Evolutionary conservation across 2,113 vertebrate species (phyloP).

Genomic region (Callithrix jacchus): DNA sequence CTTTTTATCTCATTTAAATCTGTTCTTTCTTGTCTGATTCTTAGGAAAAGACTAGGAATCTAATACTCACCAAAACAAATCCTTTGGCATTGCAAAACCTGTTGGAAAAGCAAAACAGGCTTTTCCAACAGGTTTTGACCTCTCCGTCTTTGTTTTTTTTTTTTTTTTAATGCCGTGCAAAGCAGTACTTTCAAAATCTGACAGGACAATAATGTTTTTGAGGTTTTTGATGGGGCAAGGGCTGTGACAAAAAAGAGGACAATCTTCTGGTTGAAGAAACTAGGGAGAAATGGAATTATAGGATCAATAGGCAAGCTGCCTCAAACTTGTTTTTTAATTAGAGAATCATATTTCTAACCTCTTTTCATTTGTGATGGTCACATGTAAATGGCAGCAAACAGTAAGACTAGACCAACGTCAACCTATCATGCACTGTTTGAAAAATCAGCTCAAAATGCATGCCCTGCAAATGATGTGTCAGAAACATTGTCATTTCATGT

Average conservation of each 20-base stretch:
- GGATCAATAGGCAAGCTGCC: not conserved
- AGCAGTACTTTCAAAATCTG: not conserved
- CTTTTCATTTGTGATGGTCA: not conserved
- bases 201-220: not conserved
- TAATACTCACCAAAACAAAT: not conserved
- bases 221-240: not conserved
- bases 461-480: not conserved
- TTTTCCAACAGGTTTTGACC: not conserved
- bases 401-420: rapidly evolving
- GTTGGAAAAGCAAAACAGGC: not conserved
- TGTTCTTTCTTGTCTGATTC: not conserved
- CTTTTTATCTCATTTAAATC: not conserved
- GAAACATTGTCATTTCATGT: not conserved
- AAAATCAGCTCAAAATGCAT: not conserved
- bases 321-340: not conserved
- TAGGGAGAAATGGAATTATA: not conserved
- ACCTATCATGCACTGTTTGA: not conserved
- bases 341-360: not conserved
- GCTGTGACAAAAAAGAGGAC: not conserved
- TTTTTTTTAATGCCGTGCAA: not conserved
- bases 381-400: not conserved
- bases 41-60: not conserved
- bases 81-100: not conserved
- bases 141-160: not conserved
- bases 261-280: not conserved